Base-by-base conservation (phyloP, 2,888 invertebrate species). In the Ophraella communa region DNA sequence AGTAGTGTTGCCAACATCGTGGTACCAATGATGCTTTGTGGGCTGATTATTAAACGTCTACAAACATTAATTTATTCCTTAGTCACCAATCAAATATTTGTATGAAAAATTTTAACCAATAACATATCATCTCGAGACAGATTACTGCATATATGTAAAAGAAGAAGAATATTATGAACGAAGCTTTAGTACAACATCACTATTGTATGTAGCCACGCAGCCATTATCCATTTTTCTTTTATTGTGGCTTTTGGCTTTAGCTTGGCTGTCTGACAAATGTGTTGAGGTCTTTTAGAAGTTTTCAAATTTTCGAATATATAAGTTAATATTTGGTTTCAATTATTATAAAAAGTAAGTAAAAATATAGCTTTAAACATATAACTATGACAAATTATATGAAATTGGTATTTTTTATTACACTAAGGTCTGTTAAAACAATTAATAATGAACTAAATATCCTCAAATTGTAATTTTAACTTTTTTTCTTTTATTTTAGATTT, bases 151-250 rank as follows among this genome's bases (percentile, higher is more conserved):
- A 17, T 39, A 39, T 7, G 5, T 5, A 14, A 39, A 14, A 39
- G 39, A 39, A 39, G 39, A 39, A 39, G 39, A 14, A 8, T 5
- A 5, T 17, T 17, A 17, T 17, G 17, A 17, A 39, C 39, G 17
- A 5, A 1, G 39, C 39, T 39, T 39, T 17, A 39, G 8, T n/a
- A 35, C 1, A 35, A 35, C n/a, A 35, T 14, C n/a, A 39, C 14
- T 39, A 17, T 17, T 1, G 39, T 17, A 39, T 14, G 24, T 20
- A 39, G 54, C 35, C 39, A 56, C 24, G 27, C 59, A 60, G 59
- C 59, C 59, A 60, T 59, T 42, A 42, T 27, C 59, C 52, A 59
- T 60, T 44, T 60, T 60, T 8, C 14, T 39, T 52, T 60, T 11
- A 10, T 35, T 11, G 23, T 33, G 42, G 56, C 27, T 44, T 56